Conservation (phyloP, 2,113 vertebrate species). For the Eurypyga helias region DNA sequence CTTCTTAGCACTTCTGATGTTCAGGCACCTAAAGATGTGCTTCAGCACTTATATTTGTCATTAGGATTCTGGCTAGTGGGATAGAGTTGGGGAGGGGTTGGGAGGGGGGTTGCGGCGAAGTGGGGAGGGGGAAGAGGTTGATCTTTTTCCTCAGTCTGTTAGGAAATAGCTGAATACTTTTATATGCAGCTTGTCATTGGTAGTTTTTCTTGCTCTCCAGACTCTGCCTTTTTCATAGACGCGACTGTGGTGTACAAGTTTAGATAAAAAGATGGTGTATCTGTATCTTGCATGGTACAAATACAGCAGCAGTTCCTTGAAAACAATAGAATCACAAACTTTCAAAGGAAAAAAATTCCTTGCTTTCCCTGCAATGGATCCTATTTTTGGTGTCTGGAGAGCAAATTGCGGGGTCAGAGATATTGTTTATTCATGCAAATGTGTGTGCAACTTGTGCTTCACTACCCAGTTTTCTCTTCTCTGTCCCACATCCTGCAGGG, state of each 20-base stretch:
- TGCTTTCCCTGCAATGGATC: background rate
- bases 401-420: background rate
- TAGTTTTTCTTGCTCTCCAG: background rate
- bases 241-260: background rate
- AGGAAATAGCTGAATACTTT: background rate
- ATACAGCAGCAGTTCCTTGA: background rate
- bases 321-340: background rate
- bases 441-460: background rate
- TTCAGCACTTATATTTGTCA: background rate
- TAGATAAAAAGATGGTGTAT: background rate
- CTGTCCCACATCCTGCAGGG: background rate
- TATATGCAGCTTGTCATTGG: background rate
- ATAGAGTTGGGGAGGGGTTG: background rate
- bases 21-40: background rate
- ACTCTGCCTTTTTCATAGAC: background rate
- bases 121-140: rapidly evolving
- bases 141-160: background rate
- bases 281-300: background rate
- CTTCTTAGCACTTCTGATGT: background rate
- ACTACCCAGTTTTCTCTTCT: background rate
- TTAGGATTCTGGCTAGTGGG: background rate
- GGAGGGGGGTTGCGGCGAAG: too few species aligned
- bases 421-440: background rate
- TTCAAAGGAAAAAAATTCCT: background rate
- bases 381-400: background rate